Base-by-base conservation (phyloP, 2,113 vertebrate species). In the Ahaetulla prasina region DNA sequence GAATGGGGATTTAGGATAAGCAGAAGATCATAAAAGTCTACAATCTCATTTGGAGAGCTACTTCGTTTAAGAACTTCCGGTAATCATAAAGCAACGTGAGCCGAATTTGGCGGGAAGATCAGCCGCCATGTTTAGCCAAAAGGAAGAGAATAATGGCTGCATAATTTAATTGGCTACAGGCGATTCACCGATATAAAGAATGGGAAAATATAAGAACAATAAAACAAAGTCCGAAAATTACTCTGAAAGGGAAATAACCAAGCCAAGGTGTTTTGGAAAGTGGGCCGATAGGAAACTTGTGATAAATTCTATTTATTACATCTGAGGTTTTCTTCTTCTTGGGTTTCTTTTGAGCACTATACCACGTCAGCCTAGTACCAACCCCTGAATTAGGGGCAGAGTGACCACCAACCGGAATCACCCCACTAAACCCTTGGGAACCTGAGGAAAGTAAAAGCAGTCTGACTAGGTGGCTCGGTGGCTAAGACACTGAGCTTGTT, bases 301-400 rank as follows among this genome's bases (percentile, higher is more conserved):
- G n/a, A n/a, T n/a, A n/a, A 93, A 94, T 96, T 1, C n/a, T 96
- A 3, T 96, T 97, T 7, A 94, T 97, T 49, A 91, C 92, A 3
- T 95, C 93, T 22, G 95, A 96, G 95, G 90, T 91, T 0, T 93
- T 95, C 54, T 96, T 95, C 14, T 95, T 94, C 12, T 20, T 85
- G 0, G 90, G 90, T 0, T 91, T 91, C 3, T 91, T 91, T 8
- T 90, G 89, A 43, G 94, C 95, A 0, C 95, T 96, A 2, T 96
- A 95, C n/a, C 94, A 96, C 20, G 93, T 93, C 3, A 96, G 95
- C 23, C 53, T 95, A 0, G 93, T 93, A 1, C 95, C 94, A 0
- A 93, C 93, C 0, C 95, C 93, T 0, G 93, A 96, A 54, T 49
- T 95, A 3, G 95, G 94, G 0, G 91, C 84, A 0, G 91, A 49